phyloP scores from a whole-genome alignment of 2,888 invertebrate genomes.

The Clepsis dumicolana region DNA sequence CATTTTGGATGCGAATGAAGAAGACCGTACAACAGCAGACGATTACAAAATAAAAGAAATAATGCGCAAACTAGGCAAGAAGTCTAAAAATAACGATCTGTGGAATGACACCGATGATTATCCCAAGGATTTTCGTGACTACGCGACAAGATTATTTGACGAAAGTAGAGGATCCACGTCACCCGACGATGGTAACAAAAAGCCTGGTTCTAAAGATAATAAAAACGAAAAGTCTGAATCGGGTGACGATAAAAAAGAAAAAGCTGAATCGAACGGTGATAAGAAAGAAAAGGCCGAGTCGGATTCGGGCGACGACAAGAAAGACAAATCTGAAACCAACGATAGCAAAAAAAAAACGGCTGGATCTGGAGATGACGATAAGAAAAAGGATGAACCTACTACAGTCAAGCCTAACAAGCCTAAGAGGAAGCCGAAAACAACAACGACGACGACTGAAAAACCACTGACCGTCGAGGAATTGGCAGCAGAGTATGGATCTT shows the following conservation, averaged over 20 bases:
- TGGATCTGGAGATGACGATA: no score
- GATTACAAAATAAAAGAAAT: constrained; percentile 58
- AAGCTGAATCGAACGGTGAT: neutral
- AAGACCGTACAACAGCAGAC: constrained; percentile 44
- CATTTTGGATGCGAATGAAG: constrained; percentile 50
- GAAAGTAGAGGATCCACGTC: constrained; percentile 9
- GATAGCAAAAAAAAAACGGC: neutral
- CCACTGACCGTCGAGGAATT: constrained; percentile 30
- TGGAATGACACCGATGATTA: constrained; percentile 26
- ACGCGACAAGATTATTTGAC: constrained; percentile 34
- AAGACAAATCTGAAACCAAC: neutral
- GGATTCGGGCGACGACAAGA: neutral
- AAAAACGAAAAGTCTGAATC: neutral
- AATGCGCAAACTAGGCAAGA: constrained; percentile 53
- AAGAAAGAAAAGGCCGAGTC: neutral
- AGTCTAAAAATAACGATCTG: constrained; percentile 40
- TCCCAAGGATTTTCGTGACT: constrained; percentile 40
- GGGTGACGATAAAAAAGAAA: neutral
- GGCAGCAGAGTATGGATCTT: constrained; percentile 34
- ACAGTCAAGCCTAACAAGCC: constrained; percentile 17
- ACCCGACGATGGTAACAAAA: neutral
- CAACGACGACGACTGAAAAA: constrained; percentile 31
- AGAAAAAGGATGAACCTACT: constrained; percentile 6
- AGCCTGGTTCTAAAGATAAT: neutral
- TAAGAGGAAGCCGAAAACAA: constrained; percentile 15